Evolutionary conservation across 2,888 invertebrate species (phyloP), one percentile per base, ranked within the genome.

Genomic region (Drosophila greeni): DNA sequence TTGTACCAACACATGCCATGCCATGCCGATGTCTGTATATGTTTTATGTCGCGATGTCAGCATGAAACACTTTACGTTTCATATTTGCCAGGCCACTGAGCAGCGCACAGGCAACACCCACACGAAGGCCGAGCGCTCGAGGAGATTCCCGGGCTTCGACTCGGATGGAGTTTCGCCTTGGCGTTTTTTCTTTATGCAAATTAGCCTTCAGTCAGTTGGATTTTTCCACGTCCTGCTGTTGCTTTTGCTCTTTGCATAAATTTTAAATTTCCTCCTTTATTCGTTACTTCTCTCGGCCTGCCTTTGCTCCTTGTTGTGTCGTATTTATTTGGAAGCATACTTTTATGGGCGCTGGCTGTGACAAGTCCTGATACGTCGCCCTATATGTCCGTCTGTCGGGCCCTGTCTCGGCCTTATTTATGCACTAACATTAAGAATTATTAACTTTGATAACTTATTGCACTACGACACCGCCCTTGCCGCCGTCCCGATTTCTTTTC

Each of bases 351-450:
- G 56, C 61, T 73, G 74, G 53, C 73, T 59, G 72, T 80, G 70
- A 80, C 76, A 76, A 76, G 47, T 70, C 52, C 58, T 56, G 61
- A 70, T 64, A 51, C 49, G 62, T 11, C 39, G 62, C 7, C 40
- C 45, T 45, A 45, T 45, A 45, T 29, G 29, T 16, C 43, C 26
- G 42, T 24, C 43, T 20, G 20, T 42, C 48, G 18, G 42, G 20
- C 36, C 29, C 60, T 61, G 67, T 55, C 52, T 62, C 62, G 48
- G 45, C 69, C 75, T 84, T 82, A 73, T 84, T 79, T 84, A 84
- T 82, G 82, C 84, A 82, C 81, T 75, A 79, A 84, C 81, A 84
- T 84, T 84, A 84, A 72, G 81, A 84, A 82, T 82, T 82, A 82
- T 82, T 82, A 84, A 82, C 84, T 82, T 79, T 82, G 81, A 82